Conservation (phyloP, 2,797 vertebrate genomes). For the Sebastes iracundus region DNA sequence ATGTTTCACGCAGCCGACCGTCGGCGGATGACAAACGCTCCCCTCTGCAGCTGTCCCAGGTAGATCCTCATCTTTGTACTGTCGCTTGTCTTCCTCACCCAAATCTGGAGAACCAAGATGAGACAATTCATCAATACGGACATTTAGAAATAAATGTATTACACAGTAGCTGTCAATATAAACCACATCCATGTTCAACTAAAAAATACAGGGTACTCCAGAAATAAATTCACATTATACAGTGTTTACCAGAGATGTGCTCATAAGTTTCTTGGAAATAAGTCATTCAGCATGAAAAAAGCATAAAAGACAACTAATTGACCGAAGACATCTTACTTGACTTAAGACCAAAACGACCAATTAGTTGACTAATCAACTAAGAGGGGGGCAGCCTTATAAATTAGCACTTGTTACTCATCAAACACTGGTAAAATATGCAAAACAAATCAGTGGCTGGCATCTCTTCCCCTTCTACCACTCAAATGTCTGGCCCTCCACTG, state of each 20-base stretch:
- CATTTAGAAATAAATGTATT: neutral
- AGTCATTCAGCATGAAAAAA: too few species aligned
- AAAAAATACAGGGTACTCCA: rapidly evolving
- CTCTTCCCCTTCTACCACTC: neutral
- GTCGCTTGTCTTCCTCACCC: constrained; percentile 99
- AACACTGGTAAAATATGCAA: neutral
- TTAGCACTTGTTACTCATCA: neutral
- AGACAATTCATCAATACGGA: neutral
- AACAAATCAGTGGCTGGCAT: neutral
- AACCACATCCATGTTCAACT: neutral
- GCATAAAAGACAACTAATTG: too few species aligned
- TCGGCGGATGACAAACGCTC: constrained; percentile 96
- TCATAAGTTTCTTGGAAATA: too few species aligned
- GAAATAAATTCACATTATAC: neutral
- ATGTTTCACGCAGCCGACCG: constrained; percentile 92
- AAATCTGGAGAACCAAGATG: constrained; percentile 85
- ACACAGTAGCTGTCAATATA: neutral
- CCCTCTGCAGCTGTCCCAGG: constrained; percentile 96
- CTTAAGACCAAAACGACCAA: too few species aligned
- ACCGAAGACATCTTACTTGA: too few species aligned
- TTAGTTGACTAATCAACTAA: too few species aligned
- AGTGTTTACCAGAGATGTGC: too few species aligned
- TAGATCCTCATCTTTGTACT: constrained; percentile 99
- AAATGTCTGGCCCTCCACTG: neutral
- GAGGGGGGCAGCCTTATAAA: neutral